These are phyloP conservation scores for Planococcus citri DNA, from an alignment of 1,140 invertebrate genomes.

Conservation along the genomic window DNA sequence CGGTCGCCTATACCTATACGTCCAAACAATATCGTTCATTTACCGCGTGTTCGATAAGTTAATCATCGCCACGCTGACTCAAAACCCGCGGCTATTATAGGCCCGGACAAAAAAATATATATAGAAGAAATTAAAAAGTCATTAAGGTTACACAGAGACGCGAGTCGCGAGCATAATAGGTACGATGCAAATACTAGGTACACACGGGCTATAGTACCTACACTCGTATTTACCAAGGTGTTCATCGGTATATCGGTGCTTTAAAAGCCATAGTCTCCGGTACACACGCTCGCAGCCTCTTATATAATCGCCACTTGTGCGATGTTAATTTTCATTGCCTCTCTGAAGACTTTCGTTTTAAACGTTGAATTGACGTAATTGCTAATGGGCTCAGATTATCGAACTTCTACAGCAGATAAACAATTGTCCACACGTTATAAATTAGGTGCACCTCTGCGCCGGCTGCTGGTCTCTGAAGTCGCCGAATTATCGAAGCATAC, in stretches of 20 bases:
- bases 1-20: too few relatives aligned
- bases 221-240: not conserved
- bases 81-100: too few relatives aligned
- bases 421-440: not conserved
- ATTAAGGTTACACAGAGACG: not conserved
- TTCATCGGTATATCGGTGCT: not conserved
- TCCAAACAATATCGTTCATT: too few relatives aligned
- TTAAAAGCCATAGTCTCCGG: too few relatives aligned
- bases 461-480: too few relatives aligned
- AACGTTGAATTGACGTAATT: not conserved
- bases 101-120: not conserved
- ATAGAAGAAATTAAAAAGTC: slow-evolving; percentile 16
- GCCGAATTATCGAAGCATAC: not conserved
- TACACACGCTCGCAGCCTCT: not conserved
- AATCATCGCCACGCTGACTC: too few relatives aligned
- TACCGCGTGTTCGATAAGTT: too few relatives aligned
- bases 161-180: not conserved
- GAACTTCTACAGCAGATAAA: not conserved
- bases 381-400: slow-evolving; percentile 13
- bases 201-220: too few relatives aligned
- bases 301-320: not conserved
- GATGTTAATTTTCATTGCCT: not conserved
- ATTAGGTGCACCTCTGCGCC: not conserved
- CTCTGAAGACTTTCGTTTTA: not conserved
- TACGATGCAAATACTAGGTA: not conserved